Evolutionary conservation across 1,140 invertebrate species (phyloP).

Genomic region (Bombyx mori): DNA sequence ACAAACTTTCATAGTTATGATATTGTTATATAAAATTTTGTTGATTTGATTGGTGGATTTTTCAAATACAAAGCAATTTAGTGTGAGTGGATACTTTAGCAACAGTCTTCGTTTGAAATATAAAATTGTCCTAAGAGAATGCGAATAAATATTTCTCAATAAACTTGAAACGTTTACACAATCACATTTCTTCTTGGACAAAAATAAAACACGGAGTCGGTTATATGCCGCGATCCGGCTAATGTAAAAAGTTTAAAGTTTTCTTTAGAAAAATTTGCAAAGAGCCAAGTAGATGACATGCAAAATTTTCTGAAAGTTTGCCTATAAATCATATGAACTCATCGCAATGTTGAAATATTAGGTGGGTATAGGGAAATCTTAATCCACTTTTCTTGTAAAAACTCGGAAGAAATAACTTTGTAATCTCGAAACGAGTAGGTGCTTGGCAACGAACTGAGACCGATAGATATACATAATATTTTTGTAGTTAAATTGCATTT

Average conservation of each 20-base stretch:
- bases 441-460: too few species aligned
- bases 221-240: conserved; percentile 12
- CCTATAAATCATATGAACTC: conserved; percentile 61
- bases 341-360: conserved; percentile 54
- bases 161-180: neutral
- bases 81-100: too few species aligned
- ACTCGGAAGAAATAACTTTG: conserved; percentile 41
- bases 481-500: too few species aligned
- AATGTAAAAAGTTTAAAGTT: conserved; percentile 61
- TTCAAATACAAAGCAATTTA: too few species aligned
- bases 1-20: too few species aligned
- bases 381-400: conserved; percentile 61
- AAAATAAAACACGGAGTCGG: too few species aligned
- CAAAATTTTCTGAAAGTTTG: conserved; percentile 49
- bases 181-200: too few species aligned
- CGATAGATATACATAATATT: too few species aligned
- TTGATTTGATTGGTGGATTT: too few species aligned
- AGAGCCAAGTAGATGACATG: conserved; percentile 57
- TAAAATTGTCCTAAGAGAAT: conserved; percentile 5
- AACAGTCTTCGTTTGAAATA: too few species aligned
- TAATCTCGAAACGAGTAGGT: conserved; percentile 33
- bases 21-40: too few species aligned
- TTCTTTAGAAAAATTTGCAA: conserved; percentile 49
- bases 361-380: conserved; percentile 51
- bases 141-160: neutral